Percentiles rank a stretch among this genome's conserved stretches.
phyloP scores from a whole-genome alignment of 2,113 vertebrate genomes.

The Muntiacus muntjak region DNA sequence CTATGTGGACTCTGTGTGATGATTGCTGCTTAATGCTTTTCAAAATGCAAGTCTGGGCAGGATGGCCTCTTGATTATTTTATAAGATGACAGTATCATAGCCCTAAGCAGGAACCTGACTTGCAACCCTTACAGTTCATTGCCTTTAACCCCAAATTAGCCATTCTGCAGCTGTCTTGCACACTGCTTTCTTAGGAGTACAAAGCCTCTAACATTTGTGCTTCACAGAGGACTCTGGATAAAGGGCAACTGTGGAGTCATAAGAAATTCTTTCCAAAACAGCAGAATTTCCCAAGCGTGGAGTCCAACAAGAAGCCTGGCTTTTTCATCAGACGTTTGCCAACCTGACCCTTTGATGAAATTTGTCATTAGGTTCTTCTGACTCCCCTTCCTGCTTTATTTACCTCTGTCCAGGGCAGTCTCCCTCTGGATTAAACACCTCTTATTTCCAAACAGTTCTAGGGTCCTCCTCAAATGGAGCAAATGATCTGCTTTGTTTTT shows the following conservation, averaged over 20 bases:
- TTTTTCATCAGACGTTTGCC: background rate
- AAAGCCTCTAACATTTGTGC: background rate
- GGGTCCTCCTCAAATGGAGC: background rate
- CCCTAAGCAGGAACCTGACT: conserved; percentile 44
- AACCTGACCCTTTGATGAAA: background rate
- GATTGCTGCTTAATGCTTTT: conserved; percentile 34
- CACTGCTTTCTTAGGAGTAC: background rate
- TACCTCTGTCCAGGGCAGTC: background rate
- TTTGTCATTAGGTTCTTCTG: background rate
- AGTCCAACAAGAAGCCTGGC: background rate
- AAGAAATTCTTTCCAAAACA: background rate
- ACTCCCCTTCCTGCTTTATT: background rate
- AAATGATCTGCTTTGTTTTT: background rate
- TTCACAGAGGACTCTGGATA: background rate
- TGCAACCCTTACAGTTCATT: background rate
- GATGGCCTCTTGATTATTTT: conserved; percentile 46
- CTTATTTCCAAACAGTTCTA: background rate
- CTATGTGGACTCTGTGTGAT: background rate
- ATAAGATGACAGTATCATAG: conserved; percentile 62
- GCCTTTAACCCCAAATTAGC: conserved; percentile 32
- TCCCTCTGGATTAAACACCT: background rate
- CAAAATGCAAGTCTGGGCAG: conserved; percentile 65
- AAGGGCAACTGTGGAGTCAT: background rate
- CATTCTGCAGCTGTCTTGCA: background rate
- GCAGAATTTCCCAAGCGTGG: background rate